Base-by-base conservation (phyloP, 2,888 invertebrate genomes). In the Gymnosoma rotundatum region DNA sequence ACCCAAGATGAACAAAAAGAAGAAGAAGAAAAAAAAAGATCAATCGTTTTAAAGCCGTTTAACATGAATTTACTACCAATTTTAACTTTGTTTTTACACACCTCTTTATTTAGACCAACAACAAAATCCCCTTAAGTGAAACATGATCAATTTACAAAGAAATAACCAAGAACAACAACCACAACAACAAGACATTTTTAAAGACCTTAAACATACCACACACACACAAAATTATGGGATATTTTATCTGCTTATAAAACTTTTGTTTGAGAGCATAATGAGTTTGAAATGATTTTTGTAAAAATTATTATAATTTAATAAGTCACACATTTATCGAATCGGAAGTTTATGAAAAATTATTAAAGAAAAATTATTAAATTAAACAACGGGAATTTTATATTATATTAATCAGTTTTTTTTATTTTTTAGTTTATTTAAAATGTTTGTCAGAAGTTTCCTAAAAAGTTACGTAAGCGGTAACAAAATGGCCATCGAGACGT, bases 51-150 rank as follows among this genome's bases (percentile, higher is more conserved):
- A 42, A 82, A 76, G 70, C 81, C 81, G 81, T 82, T 76, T 82
- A 81, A 81, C 81, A 81, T 81, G 81, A 64, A 79, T 82, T 82
- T 76, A 76, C 75, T 76, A 76, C 61, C 74, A 81, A 81, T 75
- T 70, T 81, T 75, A 56, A 64, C 56, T 74, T 64, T 75, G 63
- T 75, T 76, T 70, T 64, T 52, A 82, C 75, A 76, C 81, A 82
- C 81, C 69, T 76, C 70, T 76, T 76, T 70, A 76, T 76, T 76
- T 75, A 74, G 66, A 73, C 58, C 79, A 73, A 36, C 54, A 63
- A 54, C 9, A 64, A 67, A 78, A 79, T 67, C 72, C 78, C 78
- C 78, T 78, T 60, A 74, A 69, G 73, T 74, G 73, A 74, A 83
- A 78, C 74, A 83, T 78, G 83, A 83, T 83, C 78, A 74, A 73